Evolutionary conservation across 2,797 vertebrate species (phyloP), one percentile per base, ranked within the genome.

Genomic region (Gobionotothen gibberifrons): DNA sequence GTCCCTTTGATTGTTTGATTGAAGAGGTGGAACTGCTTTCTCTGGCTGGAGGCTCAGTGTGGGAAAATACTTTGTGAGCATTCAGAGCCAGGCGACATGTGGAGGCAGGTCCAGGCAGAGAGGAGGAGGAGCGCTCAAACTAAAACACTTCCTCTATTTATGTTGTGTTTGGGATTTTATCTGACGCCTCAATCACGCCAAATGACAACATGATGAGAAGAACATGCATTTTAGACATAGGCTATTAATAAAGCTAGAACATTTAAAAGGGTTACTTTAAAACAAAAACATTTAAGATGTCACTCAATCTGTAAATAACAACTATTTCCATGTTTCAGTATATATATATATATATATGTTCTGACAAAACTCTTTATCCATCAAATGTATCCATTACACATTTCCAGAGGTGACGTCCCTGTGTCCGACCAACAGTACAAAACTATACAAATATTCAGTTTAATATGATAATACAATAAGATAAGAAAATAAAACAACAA

Each of bases 31-130:
- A 74, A 62, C 68, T 88, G 88, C 90, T 94, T 95, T 94, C 55
- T 44, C 92, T 93, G 92, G 91, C 91, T 92, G 93, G 93, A 52
- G 55, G 93, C 93, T 93, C 91, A 93, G 92, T 95, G 96, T 96
- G 96, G 95, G 96, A 96, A 96, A 96, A 95, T 85, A 85, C 88
- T 92, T 90, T 85, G 80, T 86, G 90, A 93, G 89, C 83, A 47
- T 55, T 7, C 91, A 85, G 88, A 74, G 74, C 60, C 90, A 83
- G 88, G 57, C 62, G 88, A 88, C 95, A 93, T 93, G 95, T 85
- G 14, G 3, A 86, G 93, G 88, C 95, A 93, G 69, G 92, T 72
- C 32, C 83, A n/a, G 61, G 19, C 47, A 10, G 43, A 36, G 39
- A 36, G 32, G 43, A 48, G 22, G 29, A 0, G 32, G 32, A n/a